Evolutionary conservation across 2,113 vertebrate genomes (phyloP), one percentile per base, ranked within the genome.

Genomic region (Antennarius striatus): DNA sequence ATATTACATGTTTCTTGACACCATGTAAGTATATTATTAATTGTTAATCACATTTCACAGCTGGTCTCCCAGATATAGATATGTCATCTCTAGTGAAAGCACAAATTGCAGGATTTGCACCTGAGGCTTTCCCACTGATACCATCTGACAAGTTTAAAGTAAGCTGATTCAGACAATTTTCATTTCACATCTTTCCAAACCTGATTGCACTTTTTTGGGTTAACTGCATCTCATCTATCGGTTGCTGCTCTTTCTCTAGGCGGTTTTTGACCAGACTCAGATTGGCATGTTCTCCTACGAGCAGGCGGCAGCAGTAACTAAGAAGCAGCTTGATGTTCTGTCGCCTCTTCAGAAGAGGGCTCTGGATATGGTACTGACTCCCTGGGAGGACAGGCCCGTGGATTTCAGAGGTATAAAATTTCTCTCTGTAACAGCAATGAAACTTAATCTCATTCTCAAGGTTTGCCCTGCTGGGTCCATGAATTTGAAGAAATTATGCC

Each of bases 241-340:
- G 58, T 15, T 22, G n/a, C 48, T 62, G 28, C 4, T 10, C 50
- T 28, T 72, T 63, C 36, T 57, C 7, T 82, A 91, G 94, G 92
- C 93, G 36, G 87, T 90, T 52, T 93, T 95, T 57, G 43, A 79
- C 72, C 83, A 78, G 47, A 73, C 13, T 4, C 89, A 93, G 88
- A 91, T 95, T 36, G 71, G 80, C 47, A 77, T 90, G 89, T 93
- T 95, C 66, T 90, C 90, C 36, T 93, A 93, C n/a, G 90, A 93
- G 65, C 94, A 95, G 84, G 94, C 91, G 0, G 53, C 71, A 4
- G 91, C 87, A 6, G 86, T 95, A 36, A 94, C 92, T 0, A 8
- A 60, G 0, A 69, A 72, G 45, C 93, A 94, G 77, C 50, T 74
- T 3, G 3, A 56, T 4, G 79, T 60, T 45, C 75, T 94, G 63